phyloP scores from a whole-genome alignment of 1,140 invertebrate species.

The Lordiphosa stackelbergi region DNA sequence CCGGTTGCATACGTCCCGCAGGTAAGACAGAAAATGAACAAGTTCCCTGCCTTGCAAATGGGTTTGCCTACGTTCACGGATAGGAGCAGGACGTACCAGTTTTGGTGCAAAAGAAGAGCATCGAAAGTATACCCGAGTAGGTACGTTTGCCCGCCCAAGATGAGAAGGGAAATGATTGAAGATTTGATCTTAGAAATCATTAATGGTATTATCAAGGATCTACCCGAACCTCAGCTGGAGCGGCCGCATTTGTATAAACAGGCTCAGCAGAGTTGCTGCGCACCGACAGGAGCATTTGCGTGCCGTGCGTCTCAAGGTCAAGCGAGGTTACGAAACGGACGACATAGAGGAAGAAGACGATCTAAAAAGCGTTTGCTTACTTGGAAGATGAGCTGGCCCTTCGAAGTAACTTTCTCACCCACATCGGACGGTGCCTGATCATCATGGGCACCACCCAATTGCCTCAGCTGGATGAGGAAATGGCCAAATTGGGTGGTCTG shows the following conservation, averaged over 20 bases:
- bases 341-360: constrained; percentile 37
- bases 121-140: constrained; percentile 61
- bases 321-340: constrained; percentile 60
- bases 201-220: constrained; percentile 44
- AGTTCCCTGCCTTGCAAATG: constrained; percentile 56
- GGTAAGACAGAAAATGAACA: constrained; percentile 47
- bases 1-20: constrained; percentile 67
- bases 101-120: constrained; percentile 61
- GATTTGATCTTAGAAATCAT: constrained; percentile 48
- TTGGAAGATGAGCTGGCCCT: constrained; percentile 65
- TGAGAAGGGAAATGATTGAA: constrained; percentile 43
- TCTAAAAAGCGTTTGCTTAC: constrained; percentile 42
- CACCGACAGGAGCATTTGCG: constrained; percentile 57
- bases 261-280: constrained; percentile 50
- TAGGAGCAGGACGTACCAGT: constrained; percentile 21
- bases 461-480: constrained; percentile 58
- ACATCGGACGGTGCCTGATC: constrained; percentile 71
- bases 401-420: constrained; percentile 52
- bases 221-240: constrained; percentile 32
- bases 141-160: constrained; percentile 50
- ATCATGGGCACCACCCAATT: constrained; percentile 57
- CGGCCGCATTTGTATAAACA: constrained; percentile 49
- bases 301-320: constrained; percentile 54
- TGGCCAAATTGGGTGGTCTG: constrained; percentile 59
- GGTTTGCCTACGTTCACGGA: constrained; percentile 56